These are phyloP conservation scores for Podarcis lilfordi DNA, from an alignment of 2,797 vertebrate genomes.

Conservation along the genomic window DNA sequence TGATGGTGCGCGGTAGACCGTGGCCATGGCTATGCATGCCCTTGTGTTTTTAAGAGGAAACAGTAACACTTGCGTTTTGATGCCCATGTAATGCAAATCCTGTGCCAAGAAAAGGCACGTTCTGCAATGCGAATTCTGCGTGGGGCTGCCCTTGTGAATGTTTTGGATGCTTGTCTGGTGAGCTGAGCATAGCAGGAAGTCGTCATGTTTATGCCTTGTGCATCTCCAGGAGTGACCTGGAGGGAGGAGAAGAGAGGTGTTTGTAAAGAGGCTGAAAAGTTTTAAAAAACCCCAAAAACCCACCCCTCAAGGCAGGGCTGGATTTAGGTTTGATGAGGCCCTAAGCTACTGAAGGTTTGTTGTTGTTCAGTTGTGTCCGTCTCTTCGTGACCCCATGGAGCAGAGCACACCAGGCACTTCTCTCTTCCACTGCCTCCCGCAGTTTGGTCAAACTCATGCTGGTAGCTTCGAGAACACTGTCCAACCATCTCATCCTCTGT, in stretches of 20 bases:
- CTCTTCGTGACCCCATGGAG: no score
- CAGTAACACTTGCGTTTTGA: neutral
- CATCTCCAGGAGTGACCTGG: neutral
- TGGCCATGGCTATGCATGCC: neutral
- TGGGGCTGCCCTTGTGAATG: neutral
- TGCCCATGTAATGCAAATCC: neutral
- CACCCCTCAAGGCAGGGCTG: no score
- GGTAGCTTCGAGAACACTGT: no score
- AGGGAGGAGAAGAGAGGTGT: neutral
- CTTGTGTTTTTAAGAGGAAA: neutral
- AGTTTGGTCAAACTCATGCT: no score
- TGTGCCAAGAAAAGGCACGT: neutral
- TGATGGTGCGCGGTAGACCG: neutral
- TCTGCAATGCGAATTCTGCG: neutral
- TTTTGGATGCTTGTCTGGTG: neutral
- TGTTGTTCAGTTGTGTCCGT: no score
- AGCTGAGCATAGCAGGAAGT: neutral
- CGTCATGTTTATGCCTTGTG: neutral
- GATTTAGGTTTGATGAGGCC: no score
- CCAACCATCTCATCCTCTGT: no score
- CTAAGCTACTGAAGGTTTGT: no score
- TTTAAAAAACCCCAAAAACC: no score
- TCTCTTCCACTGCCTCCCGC: no score
- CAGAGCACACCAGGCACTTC: no score
- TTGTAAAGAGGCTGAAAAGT: no score